Evolutionary conservation across 2,888 invertebrate species (phyloP), one percentile per base, ranked within the genome.

Genomic region (Rhingia campestris): DNA sequence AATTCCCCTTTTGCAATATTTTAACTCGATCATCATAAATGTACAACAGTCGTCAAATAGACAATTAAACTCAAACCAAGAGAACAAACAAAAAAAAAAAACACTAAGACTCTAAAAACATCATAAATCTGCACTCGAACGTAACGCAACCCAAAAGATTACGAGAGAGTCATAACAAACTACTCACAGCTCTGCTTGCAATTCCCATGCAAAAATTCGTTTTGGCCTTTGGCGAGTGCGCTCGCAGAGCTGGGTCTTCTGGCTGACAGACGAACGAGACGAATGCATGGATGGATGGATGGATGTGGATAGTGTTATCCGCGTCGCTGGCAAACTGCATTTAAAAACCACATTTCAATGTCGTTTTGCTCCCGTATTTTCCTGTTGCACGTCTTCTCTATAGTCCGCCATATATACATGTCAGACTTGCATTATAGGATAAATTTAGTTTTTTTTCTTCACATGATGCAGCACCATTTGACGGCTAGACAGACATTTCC

Each of bases 321-420:
- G 67, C 77, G 67, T 77, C 67, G 77, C 81, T 59, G 51, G 77
- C 72, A 77, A 63, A 77, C 77, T 82, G 77, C 81, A 77, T 82
- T 82, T 81, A 73, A 81, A 69, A 81, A 81, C 81, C 72, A 56
- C 81, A 73, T 77, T 82, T 82, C 81, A 82, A 82, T 82, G 77
- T 77, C 81, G 77, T 73, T 72, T 72, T 59, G 30, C 45, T 66
- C 41, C 61, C 66, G 81, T 81, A 49, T 61, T 72, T 72, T 75
- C 58, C 75, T 81, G 70, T 41, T 64, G 64, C 58, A 75, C 32
- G 54, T 63, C 63, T 12, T 69, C 54, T 53, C 14, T 56, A 12
- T 33, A 43, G 2, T 47, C 32, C 22, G 2, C 22, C 22, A 22
- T 56, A 41, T n/a, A 53, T 12, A 54, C 54, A 39, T 45, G 70